phyloP scores from a whole-genome alignment of 2,797 vertebrate species.

The Alosa sapidissima region DNA sequence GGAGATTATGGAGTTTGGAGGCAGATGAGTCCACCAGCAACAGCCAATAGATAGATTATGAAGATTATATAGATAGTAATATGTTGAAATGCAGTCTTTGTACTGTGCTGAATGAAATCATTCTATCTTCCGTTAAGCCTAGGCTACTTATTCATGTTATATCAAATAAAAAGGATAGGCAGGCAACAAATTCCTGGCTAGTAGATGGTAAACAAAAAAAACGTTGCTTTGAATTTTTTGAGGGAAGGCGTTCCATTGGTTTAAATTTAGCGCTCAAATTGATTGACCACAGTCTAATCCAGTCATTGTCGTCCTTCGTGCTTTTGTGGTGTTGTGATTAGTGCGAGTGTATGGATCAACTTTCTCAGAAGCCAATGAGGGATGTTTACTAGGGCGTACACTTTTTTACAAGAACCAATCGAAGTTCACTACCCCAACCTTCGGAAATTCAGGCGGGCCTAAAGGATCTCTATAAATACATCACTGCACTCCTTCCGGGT shows the following conservation, averaged over 20 bases:
- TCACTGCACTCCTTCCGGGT: slow-evolving; percentile 1
- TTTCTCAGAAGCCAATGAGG: background rate
- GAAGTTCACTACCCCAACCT: background rate
- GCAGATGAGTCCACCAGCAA: background rate
- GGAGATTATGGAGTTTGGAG: background rate
- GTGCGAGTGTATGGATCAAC: too few relatives aligned
- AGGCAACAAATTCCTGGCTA: too few relatives aligned
- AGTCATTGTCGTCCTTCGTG: slow-evolving; percentile 11
- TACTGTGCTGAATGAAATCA: background rate
- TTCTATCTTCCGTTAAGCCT: too few relatives aligned
- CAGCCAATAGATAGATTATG: background rate
- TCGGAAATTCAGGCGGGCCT: slow-evolving; percentile 42
- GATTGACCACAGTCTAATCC: slow-evolving; percentile 32
- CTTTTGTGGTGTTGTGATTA: background rate
- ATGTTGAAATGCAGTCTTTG: background rate
- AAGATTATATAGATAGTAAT: too few relatives aligned
- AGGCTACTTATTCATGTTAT: too few relatives aligned
- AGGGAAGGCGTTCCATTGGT: slow-evolving; percentile 70
- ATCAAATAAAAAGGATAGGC: too few relatives aligned
- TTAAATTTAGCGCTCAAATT: slow-evolving; percentile 33
- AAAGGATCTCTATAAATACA: slow-evolving; percentile 48
- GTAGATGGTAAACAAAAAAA: slow-evolving; percentile 30
- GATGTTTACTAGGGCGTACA: background rate
- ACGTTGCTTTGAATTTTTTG: slow-evolving; percentile 62
- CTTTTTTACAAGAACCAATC: slow-evolving; percentile 43